Evolutionary conservation across 2,113 vertebrate species (phyloP).

Genomic region (Benitochromis conjunctus): DNA sequence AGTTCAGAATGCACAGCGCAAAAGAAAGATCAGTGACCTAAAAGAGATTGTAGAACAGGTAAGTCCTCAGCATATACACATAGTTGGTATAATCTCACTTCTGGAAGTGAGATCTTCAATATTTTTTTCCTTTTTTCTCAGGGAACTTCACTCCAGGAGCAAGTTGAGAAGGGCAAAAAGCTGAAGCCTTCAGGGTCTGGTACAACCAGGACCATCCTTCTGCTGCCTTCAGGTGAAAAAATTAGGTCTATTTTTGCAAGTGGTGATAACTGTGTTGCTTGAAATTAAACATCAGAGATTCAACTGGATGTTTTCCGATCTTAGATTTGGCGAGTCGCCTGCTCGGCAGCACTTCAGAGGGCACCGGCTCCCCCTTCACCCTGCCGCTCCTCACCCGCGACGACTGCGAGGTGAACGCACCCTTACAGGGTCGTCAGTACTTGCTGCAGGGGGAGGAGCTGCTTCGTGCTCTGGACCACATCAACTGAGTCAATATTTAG

Average conservation of each 20-base stretch:
- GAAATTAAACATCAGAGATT: background rate
- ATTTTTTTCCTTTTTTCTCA: slow-evolving; percentile 47
- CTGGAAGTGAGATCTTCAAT: background rate
- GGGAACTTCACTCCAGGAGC: slow-evolving; percentile 77
- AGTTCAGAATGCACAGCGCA: slow-evolving; percentile 87
- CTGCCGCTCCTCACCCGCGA: slow-evolving; percentile 92
- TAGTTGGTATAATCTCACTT: background rate
- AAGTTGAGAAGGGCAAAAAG: slow-evolving; percentile 82
- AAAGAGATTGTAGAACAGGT: slow-evolving; percentile 86
- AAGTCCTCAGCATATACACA: background rate
- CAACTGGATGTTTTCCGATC: background rate
- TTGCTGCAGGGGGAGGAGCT: slow-evolving; percentile 95
- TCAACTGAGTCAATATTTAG: slow-evolving; percentile 79
- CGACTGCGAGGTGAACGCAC: slow-evolving; percentile 95
- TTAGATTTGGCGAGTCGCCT: slow-evolving; percentile 90
- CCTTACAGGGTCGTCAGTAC: slow-evolving; percentile 87
- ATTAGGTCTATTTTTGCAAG: background rate
- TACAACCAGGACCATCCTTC: slow-evolving; percentile 80
- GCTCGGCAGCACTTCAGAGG: slow-evolving; percentile 84
- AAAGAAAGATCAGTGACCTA: slow-evolving; percentile 84
- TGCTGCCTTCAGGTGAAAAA: slow-evolving; percentile 88
- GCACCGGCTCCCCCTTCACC: slow-evolving; percentile 61
- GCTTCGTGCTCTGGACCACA: slow-evolving; percentile 91
- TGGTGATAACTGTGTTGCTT: background rate
- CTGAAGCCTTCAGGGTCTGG: slow-evolving; percentile 79